Evolutionary conservation across 2,113 vertebrate species (phyloP), one percentile per base, ranked within the genome.

Genomic region (Dipodomys merriami): DNA sequence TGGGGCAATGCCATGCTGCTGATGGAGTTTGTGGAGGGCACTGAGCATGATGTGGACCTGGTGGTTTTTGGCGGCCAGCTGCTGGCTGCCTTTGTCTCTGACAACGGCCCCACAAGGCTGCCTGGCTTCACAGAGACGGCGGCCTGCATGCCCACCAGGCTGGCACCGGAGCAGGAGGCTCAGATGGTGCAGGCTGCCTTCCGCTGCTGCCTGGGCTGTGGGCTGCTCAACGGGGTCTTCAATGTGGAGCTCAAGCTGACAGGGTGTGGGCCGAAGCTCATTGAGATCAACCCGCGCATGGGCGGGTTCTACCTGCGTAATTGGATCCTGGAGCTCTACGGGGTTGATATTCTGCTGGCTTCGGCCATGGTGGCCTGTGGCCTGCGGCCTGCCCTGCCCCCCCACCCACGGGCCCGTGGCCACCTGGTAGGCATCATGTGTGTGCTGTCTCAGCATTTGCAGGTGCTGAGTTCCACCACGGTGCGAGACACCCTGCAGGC

Each of bases 221-320:
- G 98, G 15, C 80, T 98, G 29, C 96, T 94, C 0, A 96, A 98
- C 0, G 98, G 98, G 0, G 98, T 98, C 91, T 98, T 98, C 97
- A 99, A 98, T 2, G 98, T 98, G 62, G 98, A 99, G 97, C 97
- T 99, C 49, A 99, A 98, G 91, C 73, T 99, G 96, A 98, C 97
- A 0, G 82, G 93, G 0, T 91, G 80, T 0, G 98, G 98, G 1
- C 98, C 98, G 0, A 95, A 97, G 29, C 95, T 99, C 30, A 93
- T 99, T 0, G 98, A 99, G 96, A 98, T 99, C 97, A 99, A 98
- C 90, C 98, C 98, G 4, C 98, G 98, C 33, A 99, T 98, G 98
- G 98, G 98, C 0, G 98, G 98, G n/a, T 98, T 98, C 96, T 99
- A 99, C 96, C 97, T 99, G 1, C 98, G 98, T 0, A 98, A 98